A percentile compares a stretch with the other conserved stretches of the same genome.
phyloP scores from a whole-genome alignment of 2,113 vertebrate species.

The Euleptes europaea region DNA sequence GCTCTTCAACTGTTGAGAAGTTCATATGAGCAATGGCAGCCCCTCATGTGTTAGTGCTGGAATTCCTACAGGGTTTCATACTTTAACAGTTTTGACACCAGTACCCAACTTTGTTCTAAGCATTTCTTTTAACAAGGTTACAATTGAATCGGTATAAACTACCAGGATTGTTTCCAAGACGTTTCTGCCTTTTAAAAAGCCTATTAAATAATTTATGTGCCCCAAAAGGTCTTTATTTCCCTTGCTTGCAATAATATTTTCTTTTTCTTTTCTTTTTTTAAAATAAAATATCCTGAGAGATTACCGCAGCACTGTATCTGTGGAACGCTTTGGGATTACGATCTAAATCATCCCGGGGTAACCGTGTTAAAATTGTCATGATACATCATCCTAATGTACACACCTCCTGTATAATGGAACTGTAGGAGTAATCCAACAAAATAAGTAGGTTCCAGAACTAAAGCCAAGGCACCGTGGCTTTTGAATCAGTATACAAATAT shows the following conservation, averaged over 20 bases:
- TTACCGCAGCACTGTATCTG: constrained; percentile 45
- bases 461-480: not conserved
- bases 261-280: constrained; percentile 16
- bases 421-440: constrained; percentile 52
- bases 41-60: not conserved
- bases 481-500: constrained; percentile 1
- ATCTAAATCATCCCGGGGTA: constrained; percentile 53
- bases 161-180: constrained; percentile 48
- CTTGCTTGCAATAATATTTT: constrained; percentile 24
- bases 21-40: not conserved
- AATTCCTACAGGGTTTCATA: not conserved
- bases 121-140: constrained; percentile 26
- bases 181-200: constrained; percentile 37
- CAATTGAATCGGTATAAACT: constrained; percentile 42
- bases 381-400: constrained; percentile 41
- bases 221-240: constrained; percentile 25
- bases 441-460: constrained; percentile 33
- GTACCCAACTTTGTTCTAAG: not conserved
- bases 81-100: not conserved
- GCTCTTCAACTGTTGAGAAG: no score
- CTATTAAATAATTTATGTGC: constrained; percentile 60
- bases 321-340: constrained; percentile 39
- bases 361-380: constrained; percentile 37
- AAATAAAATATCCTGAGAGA: constrained; percentile 43
- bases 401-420: constrained; percentile 23